Conservation (phyloP, 1,140 invertebrate species). For the Aphidius gifuensis region DNA sequence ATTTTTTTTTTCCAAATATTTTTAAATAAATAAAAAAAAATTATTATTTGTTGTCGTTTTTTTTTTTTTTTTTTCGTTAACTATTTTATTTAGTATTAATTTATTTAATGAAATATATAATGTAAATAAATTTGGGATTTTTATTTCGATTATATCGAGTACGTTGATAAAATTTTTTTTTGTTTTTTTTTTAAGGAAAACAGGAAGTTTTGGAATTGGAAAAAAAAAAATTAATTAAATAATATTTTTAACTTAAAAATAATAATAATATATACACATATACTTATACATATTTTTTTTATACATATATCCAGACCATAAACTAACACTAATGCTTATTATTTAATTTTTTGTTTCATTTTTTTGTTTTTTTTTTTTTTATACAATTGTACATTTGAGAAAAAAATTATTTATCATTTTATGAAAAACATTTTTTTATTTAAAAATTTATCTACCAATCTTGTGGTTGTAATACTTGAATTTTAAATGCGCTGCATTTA, state of each 20-base stretch:
- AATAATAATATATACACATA: constrained; percentile 8
- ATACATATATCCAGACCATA: constrained; percentile 46
- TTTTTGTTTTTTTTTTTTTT: constrained; percentile 24
- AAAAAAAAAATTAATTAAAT: neutral
- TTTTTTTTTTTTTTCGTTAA: too few species aligned
- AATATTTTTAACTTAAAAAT: neutral
- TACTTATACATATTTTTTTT: neutral
- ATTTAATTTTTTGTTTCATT: neutral
- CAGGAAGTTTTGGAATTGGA: neutral
- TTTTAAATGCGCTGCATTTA: constrained; percentile 30
- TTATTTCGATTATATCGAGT: too few species aligned
- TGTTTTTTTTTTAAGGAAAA: neutral
- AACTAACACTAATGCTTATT: constrained; percentile 50
- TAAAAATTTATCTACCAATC: constrained; percentile 17
- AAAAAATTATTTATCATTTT: constrained; percentile 33
- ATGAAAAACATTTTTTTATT: constrained; percentile 35
- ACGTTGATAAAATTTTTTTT: neutral
- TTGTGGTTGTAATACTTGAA: constrained; percentile 34
- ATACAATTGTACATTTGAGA: constrained; percentile 52
- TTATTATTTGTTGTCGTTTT: too few species aligned
- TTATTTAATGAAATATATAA: too few species aligned
- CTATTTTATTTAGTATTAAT: too few species aligned
- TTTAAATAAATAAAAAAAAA: too few species aligned
- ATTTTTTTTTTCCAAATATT: too few species aligned
- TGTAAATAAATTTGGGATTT: too few species aligned